Evolutionary conservation across 2,888 invertebrate species (phyloP), one percentile per base, ranked within the genome.

Genomic region (Griposia aprilina): DNA sequence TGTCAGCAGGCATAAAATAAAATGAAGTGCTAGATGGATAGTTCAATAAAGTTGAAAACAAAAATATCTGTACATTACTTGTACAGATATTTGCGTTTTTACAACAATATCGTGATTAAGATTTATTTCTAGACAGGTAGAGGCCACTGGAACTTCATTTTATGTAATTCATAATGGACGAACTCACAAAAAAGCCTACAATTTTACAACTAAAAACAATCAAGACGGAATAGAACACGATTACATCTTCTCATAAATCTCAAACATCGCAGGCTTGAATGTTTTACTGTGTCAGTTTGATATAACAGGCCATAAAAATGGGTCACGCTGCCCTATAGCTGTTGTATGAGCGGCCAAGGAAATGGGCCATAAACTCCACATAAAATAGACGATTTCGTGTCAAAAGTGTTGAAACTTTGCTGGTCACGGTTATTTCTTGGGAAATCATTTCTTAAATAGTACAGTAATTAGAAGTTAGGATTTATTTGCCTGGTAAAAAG

Each of bases 281-380:
- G 76, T 68, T 67, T 52, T 17, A 41, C 76, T 41, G 67, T 76
- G 84, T 73, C 78, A 69, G 75, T 65, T 74, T 83, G 72, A 79
- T 83, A 77, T 77, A 84, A 84, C 59, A 63, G 70, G 74, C 66
- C 57, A 80, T 86, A 83, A 81, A 92, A 91, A 90, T 91, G 87
- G 92, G 92, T 89, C 91, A 90, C 81, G 81, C 76, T 74, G 86
- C 88, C 89, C 86, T 87, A 88, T 50, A 79, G 77, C 67, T 67
- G 57, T 63, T 76, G 76, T 68, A 74, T 75, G 68, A 76, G 80
- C 66, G 57, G 57, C 63, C 62, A 78, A 86, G 88, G 86, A 88
- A 91, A 84, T 84, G 77, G 79, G 77, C 73, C 81, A 81, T 91
- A 88, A 90, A 90, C 76, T 68, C 76, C 13, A 72, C 66, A 70